A percentile compares a stretch with the other conserved stretches of the same genome.
These are phyloP conservation scores for Laticauda colubrina DNA, from an alignment of 2,113 vertebrate species.

Conservation along the genomic window DNA sequence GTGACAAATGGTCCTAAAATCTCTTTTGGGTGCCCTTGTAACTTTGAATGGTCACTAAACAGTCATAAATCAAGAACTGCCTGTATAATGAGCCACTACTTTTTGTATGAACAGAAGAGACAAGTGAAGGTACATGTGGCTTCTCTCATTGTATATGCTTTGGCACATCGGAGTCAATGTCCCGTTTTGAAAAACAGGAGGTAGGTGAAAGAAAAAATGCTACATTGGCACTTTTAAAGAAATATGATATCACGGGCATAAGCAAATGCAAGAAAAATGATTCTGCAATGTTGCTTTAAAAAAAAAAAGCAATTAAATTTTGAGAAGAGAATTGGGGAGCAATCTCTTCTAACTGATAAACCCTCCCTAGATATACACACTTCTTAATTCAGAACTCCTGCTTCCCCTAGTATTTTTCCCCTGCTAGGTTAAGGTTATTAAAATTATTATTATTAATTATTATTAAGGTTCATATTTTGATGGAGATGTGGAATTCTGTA, in stretches of 20 bases:
- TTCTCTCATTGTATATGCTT: not conserved
- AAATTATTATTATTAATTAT: too few species aligned
- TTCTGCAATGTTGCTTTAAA: not conserved
- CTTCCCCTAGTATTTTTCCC: not conserved
- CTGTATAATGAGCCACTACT: not conserved
- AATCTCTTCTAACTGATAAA: not conserved
- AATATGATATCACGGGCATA: not conserved
- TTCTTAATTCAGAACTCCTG: not conserved
- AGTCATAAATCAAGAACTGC: not conserved
- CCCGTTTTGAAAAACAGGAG: not conserved
- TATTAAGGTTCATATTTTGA: not conserved
- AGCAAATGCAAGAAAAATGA: not conserved
- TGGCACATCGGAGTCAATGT: not conserved
- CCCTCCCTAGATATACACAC: not conserved
- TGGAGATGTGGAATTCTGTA: not conserved
- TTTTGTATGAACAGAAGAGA: not conserved
- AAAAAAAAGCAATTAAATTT: not conserved
- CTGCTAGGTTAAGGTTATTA: not conserved
- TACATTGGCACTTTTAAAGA: not conserved
- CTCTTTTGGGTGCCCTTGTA: not conserved
- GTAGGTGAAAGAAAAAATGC: not conserved
- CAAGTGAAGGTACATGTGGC: not conserved
- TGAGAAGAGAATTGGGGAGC: not conserved
- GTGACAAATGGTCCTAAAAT: not conserved
- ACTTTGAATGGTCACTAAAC: not conserved